phyloP scores from a whole-genome alignment of 2,888 invertebrate genomes.

The Leptinotarsa tumamoca region DNA sequence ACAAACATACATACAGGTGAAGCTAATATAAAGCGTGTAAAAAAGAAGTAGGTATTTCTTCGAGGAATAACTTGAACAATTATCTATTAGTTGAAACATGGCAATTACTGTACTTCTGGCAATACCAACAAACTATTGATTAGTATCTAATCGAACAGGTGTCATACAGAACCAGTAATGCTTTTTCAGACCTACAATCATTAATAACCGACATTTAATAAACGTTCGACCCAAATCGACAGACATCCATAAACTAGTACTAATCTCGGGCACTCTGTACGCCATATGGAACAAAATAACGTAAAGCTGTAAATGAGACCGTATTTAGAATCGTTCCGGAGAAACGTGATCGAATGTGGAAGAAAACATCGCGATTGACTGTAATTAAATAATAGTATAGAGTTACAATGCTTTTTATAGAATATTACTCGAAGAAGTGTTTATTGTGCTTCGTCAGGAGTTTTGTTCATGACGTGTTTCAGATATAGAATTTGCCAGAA shows the following conservation, averaged over 20 bases:
- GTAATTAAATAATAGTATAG: neutral
- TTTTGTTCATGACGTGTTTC: too few species aligned
- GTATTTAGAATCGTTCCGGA: neutral
- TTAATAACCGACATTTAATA: neutral
- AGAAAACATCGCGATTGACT: neutral
- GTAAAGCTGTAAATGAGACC: conserved; percentile 23
- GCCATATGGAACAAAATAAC: conserved; percentile 21
- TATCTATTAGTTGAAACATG: too few species aligned
- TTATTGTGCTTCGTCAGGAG: too few species aligned
- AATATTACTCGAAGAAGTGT: too few species aligned
- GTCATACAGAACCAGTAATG: neutral
- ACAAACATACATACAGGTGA: too few species aligned
- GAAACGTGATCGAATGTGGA: conserved; percentile 18
- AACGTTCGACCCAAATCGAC: conserved; percentile 13
- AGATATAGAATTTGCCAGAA: too few species aligned
- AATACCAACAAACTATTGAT: neutral
- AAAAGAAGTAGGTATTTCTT: too few species aligned
- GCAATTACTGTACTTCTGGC: neutral
- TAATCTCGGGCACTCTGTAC: conserved; percentile 5
- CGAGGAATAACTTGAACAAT: too few species aligned
- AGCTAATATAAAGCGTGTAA: too few species aligned
- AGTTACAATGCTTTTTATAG: too few species aligned
- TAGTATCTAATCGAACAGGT: neutral
- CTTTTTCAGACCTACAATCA: neutral
- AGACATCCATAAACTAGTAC: neutral